phyloP scores from a whole-genome alignment of 2,797 vertebrate genomes.

The Cottoperca gobio region DNA sequence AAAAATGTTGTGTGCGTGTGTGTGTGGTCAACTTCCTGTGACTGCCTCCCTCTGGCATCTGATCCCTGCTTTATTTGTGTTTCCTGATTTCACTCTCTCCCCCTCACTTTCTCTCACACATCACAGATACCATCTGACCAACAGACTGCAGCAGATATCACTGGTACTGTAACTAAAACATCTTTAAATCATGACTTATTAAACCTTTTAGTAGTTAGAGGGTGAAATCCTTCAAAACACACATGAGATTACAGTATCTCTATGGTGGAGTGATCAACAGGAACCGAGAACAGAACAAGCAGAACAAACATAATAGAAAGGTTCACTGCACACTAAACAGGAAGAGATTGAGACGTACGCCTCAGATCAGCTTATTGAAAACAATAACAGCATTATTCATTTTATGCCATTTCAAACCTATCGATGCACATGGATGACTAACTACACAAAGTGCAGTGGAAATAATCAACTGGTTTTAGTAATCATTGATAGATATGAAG shows the following conservation, averaged over 20 bases:
- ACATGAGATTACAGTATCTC: neutral
- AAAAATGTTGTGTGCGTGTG: slow-evolving; percentile 13
- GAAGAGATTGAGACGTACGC: slow-evolving; percentile 38
- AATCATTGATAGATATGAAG: neutral
- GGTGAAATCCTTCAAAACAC: neutral
- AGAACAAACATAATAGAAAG: slow-evolving; percentile 16
- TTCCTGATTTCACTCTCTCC: slow-evolving; percentile 13
- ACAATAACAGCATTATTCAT: slow-evolving; percentile 1
- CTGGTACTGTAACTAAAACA: neutral
- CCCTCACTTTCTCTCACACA: slow-evolving; percentile 20
- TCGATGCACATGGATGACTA: neutral
- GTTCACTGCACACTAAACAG: slow-evolving; percentile 35
- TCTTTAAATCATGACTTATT: neutral
- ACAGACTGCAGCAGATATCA: slow-evolving; percentile 1
- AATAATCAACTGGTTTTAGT: neutral
- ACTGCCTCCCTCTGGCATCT: slow-evolving; percentile 39
- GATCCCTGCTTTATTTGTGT: slow-evolving; percentile 31
- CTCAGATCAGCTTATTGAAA: slow-evolving; percentile 1
- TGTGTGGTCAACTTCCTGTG: slow-evolving; percentile 32
- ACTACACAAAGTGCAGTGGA: neutral
- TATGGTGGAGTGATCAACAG: neutral
- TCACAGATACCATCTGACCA: neutral
- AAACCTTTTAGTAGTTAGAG: neutral
- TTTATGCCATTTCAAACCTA: neutral
- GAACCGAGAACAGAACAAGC: slow-evolving; percentile 9